Evolutionary conservation across 2,113 vertebrate species (phyloP).

Genomic region (Agelaius phoeniceus): DNA sequence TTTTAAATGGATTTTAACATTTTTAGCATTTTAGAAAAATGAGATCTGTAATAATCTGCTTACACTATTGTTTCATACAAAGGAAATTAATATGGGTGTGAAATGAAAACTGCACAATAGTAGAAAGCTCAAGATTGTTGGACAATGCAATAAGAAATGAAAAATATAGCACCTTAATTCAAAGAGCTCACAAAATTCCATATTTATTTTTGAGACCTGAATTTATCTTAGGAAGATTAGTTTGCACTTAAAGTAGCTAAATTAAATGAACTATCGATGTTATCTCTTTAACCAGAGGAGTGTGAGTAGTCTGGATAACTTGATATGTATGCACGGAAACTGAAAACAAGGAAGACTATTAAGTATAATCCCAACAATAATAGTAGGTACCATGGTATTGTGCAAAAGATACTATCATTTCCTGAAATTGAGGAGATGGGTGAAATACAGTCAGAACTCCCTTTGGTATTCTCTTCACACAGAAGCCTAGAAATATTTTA

Average conservation of each 20-base stretch:
- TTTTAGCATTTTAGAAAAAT: neutral
- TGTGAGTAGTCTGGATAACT: neutral
- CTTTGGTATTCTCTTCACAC: slow-evolving; percentile 32
- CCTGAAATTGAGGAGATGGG: neutral
- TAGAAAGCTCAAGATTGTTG: neutral
- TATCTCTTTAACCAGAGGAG: neutral
- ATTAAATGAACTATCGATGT: neutral
- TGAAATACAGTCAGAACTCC: neutral
- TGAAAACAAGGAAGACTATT: neutral
- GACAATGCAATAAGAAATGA: neutral
- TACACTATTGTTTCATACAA: neutral
- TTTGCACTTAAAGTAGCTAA: neutral
- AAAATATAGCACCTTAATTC: neutral
- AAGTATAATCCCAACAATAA: neutral
- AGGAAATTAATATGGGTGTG: neutral
- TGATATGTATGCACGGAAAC: neutral
- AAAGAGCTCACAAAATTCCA: neutral
- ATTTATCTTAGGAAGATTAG: neutral
- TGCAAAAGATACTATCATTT: neutral
- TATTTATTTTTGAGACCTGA: neutral
- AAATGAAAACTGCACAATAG: neutral
- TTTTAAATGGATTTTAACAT: neutral
- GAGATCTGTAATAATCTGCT: neutral
- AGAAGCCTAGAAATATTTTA: slow-evolving; percentile 56
- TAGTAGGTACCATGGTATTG: neutral